Evolutionary conservation across 2,113 vertebrate genomes (phyloP).

Genomic region (Gambusia affinis): DNA sequence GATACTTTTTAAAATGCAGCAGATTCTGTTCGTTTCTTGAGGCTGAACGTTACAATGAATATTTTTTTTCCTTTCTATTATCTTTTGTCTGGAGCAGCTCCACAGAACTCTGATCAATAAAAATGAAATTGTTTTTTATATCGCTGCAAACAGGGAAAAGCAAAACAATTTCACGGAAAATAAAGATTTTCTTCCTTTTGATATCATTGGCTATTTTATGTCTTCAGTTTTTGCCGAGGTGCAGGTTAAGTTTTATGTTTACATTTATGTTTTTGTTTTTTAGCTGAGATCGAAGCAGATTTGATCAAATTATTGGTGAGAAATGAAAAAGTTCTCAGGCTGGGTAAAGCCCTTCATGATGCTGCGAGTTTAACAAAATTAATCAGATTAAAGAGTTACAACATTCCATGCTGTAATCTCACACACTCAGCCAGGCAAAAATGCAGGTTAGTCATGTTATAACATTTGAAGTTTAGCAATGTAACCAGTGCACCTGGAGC

Average conservation of each 20-base stretch:
- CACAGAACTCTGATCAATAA: neutral
- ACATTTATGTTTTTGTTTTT: neutral
- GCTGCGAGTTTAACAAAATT: conserved; percentile 56
- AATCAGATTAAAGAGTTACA: conserved; percentile 81
- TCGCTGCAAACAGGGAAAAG: neutral
- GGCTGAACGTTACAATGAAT: neutral
- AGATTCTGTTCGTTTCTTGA: neutral
- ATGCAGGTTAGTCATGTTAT: conserved; percentile 50
- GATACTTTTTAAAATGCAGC: neutral
- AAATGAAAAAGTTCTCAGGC: conserved; percentile 34
- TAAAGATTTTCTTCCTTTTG: neutral
- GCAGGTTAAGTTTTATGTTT: neutral
- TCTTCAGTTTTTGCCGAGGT: neutral
- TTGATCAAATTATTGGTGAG: conserved; percentile 9
- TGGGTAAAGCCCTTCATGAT: conserved; percentile 54
- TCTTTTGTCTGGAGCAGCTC: neutral
- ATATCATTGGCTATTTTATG: neutral
- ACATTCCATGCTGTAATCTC: conserved; percentile 69
- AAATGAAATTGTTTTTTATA: neutral
- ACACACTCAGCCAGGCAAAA: conserved; percentile 44
- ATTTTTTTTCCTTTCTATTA: neutral
- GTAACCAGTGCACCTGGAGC: neutral
- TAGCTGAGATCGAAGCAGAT: conserved; percentile 3
- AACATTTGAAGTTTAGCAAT: conserved; percentile 41
- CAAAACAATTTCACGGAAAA: neutral